These are phyloP conservation scores for Acrobasis consociella DNA, from an alignment of 2,888 invertebrate genomes.

Conservation along the genomic window DNA sequence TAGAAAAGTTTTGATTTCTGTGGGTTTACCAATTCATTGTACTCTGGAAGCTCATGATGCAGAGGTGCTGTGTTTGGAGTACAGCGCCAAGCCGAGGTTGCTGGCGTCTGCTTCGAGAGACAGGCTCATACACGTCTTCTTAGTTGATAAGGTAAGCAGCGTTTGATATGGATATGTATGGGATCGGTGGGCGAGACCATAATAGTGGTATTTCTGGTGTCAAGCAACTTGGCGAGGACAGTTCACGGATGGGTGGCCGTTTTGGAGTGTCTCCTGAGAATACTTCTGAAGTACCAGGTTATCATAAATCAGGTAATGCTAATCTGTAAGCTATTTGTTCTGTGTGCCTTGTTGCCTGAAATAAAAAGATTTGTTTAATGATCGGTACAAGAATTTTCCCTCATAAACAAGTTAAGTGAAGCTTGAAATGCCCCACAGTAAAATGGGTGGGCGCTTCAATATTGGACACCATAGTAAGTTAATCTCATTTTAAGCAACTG, in stretches of 20 bases:
- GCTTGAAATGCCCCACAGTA: background rate
- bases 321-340: no score
- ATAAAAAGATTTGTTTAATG: no score
- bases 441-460: background rate
- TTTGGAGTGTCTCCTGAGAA: background rate
- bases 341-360: no score
- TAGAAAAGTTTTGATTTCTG: background rate
- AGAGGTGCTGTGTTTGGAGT: slow-evolving; percentile 97
- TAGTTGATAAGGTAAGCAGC: slow-evolving; percentile 82
- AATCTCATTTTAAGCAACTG: background rate
- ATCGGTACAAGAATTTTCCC: no score
- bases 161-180: slow-evolving; percentile 53
- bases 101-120: slow-evolving; percentile 97
- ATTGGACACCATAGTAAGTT: background rate
- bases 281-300: background rate
- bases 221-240: no score
- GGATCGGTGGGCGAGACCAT: background rate
- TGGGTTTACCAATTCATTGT: slow-evolving; percentile 82
- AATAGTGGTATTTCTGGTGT: no score
- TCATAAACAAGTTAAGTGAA: slow-evolving; percentile 41
- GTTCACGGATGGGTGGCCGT: background rate
- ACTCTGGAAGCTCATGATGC: slow-evolving; percentile 98
- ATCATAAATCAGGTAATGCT: background rate
- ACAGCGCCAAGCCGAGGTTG: slow-evolving; percentile 83
- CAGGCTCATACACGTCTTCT: slow-evolving; percentile 96